A percentile compares a stretch with the other conserved stretches of the same genome.
Conservation (phyloP, 2,797 vertebrate genomes). For the Rhynchonycteris naso region DNA sequence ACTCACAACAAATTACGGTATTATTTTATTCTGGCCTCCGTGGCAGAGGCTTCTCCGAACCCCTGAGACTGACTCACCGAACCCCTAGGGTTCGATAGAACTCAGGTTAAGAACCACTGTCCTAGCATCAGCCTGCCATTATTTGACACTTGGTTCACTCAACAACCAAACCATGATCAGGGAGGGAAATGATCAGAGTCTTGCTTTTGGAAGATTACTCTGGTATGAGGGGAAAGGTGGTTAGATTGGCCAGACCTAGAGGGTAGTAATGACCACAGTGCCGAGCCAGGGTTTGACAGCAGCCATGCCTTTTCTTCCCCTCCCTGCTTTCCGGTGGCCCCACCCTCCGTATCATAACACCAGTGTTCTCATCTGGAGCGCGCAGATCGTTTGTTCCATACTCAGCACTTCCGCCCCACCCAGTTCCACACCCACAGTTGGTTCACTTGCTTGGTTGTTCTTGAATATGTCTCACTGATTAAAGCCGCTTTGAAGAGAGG, state of each 20-base stretch:
- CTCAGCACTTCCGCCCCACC: conserved; percentile 62
- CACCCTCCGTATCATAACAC: conserved; percentile 21
- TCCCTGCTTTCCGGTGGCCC: background rate
- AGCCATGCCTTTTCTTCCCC: conserved; percentile 43
- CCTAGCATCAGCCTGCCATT: conserved; percentile 52
- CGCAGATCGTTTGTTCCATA: conserved; percentile 56
- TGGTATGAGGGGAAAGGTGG: conserved; percentile 11
- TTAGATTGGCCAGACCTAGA: background rate
- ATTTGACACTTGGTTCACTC: conserved; percentile 51
- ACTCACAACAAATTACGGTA: too few species aligned
- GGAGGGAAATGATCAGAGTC: conserved; percentile 24
- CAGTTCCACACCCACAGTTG: conserved; percentile 53
- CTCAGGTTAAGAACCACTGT: too few species aligned
- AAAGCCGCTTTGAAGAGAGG: conserved; percentile 43
- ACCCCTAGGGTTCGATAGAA: too few species aligned
- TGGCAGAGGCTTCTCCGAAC: too few species aligned
- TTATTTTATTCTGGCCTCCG: too few species aligned
- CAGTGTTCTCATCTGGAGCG: conserved; percentile 44
- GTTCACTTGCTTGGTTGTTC: conserved; percentile 48
- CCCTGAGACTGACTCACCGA: too few species aligned
- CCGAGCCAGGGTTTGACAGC: conserved; percentile 22
- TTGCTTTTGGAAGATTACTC: conserved; percentile 46
- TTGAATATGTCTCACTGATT: conserved; percentile 40
- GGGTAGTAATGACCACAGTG: background rate
- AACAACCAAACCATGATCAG: conserved; percentile 51